phyloP scores from a whole-genome alignment of 2,888 invertebrate species.

The Ophioninae sp. region DNA sequence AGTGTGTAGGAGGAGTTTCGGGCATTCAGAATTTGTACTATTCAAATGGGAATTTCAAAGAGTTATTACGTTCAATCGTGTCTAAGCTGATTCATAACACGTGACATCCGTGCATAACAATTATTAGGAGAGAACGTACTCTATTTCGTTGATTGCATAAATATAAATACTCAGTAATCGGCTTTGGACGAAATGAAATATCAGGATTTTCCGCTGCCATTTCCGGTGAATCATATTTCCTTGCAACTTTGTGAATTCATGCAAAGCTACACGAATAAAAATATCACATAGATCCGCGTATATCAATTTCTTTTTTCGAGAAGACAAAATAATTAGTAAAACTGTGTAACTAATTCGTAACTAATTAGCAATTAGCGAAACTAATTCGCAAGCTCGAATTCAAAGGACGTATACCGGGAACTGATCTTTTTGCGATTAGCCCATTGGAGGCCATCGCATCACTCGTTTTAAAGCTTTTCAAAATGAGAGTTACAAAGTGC shows the following conservation, averaged over 20 bases:
- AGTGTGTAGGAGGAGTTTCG: neutral
- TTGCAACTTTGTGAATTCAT: neutral
- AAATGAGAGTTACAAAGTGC: neutral
- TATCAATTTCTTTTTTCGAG: neutral
- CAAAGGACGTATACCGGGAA: neutral
- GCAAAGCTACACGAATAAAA: neutral
- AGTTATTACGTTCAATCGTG: neutral
- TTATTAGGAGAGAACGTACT: neutral
- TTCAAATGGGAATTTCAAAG: constrained; percentile 7
- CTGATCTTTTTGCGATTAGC: neutral
- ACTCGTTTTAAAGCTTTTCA: neutral
- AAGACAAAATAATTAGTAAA: neutral
- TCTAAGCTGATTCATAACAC: neutral
- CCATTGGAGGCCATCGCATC: neutral
- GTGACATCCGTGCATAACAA: constrained; percentile 7
- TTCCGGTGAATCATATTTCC: neutral
- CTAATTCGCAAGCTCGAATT: neutral
- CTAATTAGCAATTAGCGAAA: neutral
- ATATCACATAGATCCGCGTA: neutral
- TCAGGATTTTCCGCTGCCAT: neutral
- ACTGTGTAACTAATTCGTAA: no score
- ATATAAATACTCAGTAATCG: neutral
- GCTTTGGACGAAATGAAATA: neutral
- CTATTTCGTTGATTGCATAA: neutral
- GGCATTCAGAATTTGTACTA: neutral